These are phyloP conservation scores for Dicentrarchus labrax DNA, from an alignment of 2,113 vertebrate genomes.

Conservation along the genomic window DNA sequence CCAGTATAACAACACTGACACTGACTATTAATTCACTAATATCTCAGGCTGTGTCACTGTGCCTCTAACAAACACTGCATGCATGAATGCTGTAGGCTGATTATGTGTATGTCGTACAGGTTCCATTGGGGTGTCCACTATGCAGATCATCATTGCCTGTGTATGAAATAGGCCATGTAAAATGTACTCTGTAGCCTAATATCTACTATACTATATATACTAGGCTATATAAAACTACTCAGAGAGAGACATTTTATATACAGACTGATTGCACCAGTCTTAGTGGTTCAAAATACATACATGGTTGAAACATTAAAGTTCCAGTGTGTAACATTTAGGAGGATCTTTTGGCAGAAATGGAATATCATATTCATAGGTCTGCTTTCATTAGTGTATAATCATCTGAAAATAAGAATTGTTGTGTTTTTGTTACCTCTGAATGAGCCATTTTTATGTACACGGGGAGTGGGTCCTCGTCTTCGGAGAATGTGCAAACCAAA, in stretches of 20 bases:
- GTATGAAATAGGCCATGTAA: not conserved
- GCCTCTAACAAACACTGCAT: conserved; percentile 31
- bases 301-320: not conserved
- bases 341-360: no score
- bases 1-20: not conserved
- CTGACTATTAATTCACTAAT: conserved; percentile 16
- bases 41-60: not conserved
- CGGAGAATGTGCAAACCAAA: no score
- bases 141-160: not conserved
- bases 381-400: no score
- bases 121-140: not conserved
- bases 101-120: conserved; percentile 8
- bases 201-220: no score
- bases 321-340: no score
- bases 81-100: conserved; percentile 12
- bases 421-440: no score
- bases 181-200: not conserved
- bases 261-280: not conserved
- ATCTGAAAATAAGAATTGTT: no score
- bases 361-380: no score
- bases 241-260: not conserved
- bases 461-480: no score
- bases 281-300: not conserved
- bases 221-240: not conserved
- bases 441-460: no score